Evolutionary conservation across 64 coral and sea anemone species (phyloP).

Genomic region (Actinia tenebrosa): DNA sequence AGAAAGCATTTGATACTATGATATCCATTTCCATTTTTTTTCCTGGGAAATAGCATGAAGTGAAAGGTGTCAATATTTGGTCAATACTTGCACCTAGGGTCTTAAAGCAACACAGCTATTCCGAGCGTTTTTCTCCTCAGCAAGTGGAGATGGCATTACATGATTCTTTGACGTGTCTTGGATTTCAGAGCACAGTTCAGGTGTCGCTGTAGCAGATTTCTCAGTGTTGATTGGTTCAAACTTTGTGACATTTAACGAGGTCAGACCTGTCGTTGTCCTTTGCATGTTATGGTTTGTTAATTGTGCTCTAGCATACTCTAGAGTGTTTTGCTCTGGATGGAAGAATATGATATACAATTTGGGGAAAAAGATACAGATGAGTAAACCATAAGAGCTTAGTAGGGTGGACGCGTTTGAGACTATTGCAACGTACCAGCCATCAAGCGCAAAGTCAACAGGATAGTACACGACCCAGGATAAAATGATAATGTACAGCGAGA

Average conservation of each 20-base stretch:
- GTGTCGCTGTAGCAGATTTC: neutral
- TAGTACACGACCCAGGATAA: slow-evolving; percentile 25
- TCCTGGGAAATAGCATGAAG: no score
- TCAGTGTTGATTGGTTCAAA: neutral
- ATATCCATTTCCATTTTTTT: no score
- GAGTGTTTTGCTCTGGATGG: slow-evolving; percentile 44
- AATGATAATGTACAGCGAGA: slow-evolving; percentile 37
- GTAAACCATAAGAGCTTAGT: slow-evolving; percentile 38
- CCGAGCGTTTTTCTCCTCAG: neutral
- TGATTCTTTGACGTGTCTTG: neutral
- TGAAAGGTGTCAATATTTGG: no score
- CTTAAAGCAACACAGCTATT: no score
- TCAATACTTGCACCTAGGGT: no score
- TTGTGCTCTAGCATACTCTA: slow-evolving; percentile 17
- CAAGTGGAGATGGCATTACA: neutral
- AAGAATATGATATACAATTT: slow-evolving; percentile 44
- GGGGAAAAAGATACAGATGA: slow-evolving; percentile 46
- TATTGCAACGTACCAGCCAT: slow-evolving; percentile 36
- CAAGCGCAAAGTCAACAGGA: slow-evolving; percentile 20
- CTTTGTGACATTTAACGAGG: neutral
- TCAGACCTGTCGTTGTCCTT: neutral
- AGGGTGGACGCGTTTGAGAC: slow-evolving; percentile 30
- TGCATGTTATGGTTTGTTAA: slow-evolving; percentile 6
- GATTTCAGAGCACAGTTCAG: neutral
- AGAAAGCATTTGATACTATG: no score